Base-by-base conservation (phyloP, 2,888 invertebrate genomes). In the Agriopis marginaria region DNA sequence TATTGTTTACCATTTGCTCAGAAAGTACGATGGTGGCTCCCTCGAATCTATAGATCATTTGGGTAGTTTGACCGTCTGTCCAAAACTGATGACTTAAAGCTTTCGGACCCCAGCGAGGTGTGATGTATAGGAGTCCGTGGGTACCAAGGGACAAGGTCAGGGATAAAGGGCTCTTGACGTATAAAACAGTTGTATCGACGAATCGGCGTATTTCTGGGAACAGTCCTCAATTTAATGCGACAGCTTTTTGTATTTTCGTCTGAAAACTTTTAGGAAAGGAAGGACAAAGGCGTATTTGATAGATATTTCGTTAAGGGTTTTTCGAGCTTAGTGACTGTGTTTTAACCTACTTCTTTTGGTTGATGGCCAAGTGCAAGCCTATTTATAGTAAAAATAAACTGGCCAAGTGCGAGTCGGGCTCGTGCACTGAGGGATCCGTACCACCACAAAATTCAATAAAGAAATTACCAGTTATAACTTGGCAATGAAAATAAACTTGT, bases 121-220 rank as follows among this genome's bases (percentile, higher is more conserved):
- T 51, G 45, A 67, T 63, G 49, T 50, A 61, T 49, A 50, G 39
- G 11, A 17, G 45, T n/a, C 23, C 17, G 17, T 56, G 56, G 51
- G 42, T 61, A 50, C 44, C 50, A 45, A 50, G 39, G 62, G 40
- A 50, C 66, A 53, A 65, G 53, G 61, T 9, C n/a, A 7, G 56
- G 58, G 62, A 63, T 63, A 56, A 67, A 67, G 56, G 62, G 44
- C 67, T 63, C 55, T 63, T 47, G 67, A 58, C 39, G 39, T 56
- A 67, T 56, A 55, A 63, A 58, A 58, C 58, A 63, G 39, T 67
- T 67, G 67, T 67, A 51, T 67, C 58, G 56, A 50, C 17, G 8
- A 44, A 56, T 62, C 23, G 42, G 44, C 49, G 61, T 62, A 55
- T 50, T 17, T 50, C 11, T 54, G 40, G 42, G 17, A 66, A 49